phyloP scores from a whole-genome alignment of 2,113 vertebrate genomes.

The Struthio camelus region DNA sequence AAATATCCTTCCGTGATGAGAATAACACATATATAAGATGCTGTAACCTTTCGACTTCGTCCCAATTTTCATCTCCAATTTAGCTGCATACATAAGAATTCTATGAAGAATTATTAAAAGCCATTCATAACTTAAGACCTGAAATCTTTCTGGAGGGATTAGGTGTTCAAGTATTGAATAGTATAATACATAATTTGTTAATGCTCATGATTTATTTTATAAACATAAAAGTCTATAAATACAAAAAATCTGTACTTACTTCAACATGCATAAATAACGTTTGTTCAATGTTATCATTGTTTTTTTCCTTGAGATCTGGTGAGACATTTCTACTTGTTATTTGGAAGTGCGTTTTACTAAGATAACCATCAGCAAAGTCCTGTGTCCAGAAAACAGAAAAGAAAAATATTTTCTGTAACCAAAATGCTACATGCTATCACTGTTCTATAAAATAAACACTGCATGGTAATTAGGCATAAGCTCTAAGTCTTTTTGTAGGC shows the following conservation, averaged over 20 bases:
- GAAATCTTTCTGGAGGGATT: background rate
- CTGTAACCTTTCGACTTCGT: background rate
- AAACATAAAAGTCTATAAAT: background rate
- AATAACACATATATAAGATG: background rate
- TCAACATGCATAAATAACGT: slow-evolving; percentile 20
- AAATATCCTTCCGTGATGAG: background rate
- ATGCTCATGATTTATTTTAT: background rate
- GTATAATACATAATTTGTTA: background rate
- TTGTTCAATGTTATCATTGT: background rate
- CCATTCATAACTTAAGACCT: background rate
- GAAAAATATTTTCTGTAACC: background rate
- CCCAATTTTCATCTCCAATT: background rate
- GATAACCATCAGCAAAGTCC: slow-evolving; percentile 77
- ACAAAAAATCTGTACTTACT: slow-evolving; percentile 68
- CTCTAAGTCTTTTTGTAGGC: slow-evolving; percentile 20
- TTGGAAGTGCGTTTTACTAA: slow-evolving; percentile 76
- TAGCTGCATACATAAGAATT: background rate
- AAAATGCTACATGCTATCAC: background rate
- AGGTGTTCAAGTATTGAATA: background rate
- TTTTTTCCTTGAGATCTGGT: background rate
- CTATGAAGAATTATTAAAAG: background rate
- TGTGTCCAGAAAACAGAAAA: slow-evolving; percentile 56
- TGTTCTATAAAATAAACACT: slow-evolving; percentile 40
- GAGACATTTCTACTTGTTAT: slow-evolving; percentile 12
- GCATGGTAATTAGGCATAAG: background rate